A percentile compares a stretch with the other conserved stretches of the same genome.
Evolutionary conservation across 23 tunicate genomes (phyloP).

Genomic region (Ciona savignyi): DNA sequence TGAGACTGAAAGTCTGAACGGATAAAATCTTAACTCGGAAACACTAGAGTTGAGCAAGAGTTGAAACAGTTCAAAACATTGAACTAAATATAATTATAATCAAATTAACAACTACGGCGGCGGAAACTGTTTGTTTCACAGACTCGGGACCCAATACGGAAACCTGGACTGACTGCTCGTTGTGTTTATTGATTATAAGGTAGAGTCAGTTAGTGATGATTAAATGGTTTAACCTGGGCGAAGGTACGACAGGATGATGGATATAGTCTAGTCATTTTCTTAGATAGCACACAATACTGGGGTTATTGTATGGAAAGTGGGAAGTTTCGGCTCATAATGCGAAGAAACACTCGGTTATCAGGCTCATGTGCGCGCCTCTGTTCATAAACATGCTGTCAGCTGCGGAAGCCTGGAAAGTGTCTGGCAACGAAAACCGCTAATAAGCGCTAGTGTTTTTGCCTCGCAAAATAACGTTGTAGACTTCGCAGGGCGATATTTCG

Average conservation of each 20-base stretch:
- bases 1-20: too few species aligned
- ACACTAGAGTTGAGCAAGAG: too few species aligned
- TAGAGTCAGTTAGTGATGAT: not conserved
- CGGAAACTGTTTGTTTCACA: not conserved
- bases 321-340: not conserved
- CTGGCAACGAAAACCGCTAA: not conserved
- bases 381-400: not conserved
- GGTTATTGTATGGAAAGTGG: not conserved
- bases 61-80: too few species aligned
- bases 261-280: not conserved
- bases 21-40: too few species aligned
- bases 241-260: not conserved
- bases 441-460: not conserved
- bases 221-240: not conserved
- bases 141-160: not conserved
- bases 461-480: too few species aligned
- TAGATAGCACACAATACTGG: not conserved
- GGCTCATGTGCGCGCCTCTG: not conserved
- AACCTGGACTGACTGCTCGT: not conserved
- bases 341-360: not conserved
- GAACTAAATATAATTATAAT: too few species aligned
- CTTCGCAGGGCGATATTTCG: not conserved
- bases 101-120: too few species aligned
- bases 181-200: not conserved
- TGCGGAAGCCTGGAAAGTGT: not conserved